Evolutionary conservation across 1,140 invertebrate genomes (phyloP), one percentile per base, ranked within the genome.

Genomic region (Calliphora vicina): DNA sequence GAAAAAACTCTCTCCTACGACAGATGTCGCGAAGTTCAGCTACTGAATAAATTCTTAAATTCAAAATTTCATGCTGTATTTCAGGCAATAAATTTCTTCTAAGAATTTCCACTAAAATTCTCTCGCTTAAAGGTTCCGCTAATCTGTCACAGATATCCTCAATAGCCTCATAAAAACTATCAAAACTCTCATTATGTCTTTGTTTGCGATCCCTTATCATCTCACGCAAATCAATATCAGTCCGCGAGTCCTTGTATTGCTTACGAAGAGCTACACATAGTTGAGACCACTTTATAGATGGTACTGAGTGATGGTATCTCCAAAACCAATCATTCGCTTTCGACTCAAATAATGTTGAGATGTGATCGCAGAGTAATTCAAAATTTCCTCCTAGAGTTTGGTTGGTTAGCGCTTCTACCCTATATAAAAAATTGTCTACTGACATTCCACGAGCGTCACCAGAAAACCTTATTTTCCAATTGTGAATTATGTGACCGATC

Each of bases 391-490:
- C 10, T 8, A 35, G 35, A 10, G 1, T 2, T 2, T 35, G 35
- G 35, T 35, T 35, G 35, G 35, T 35, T 35, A 35, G 10, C 10
- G 35, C 35, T 10, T 35, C 35, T 8, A 45, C 10, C 57, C 80
- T n/a, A 61, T 81, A 81, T 13, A 81, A 6, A 57, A 81, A 61
- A 25, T 20, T 35, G 13, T 81, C 45, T 9, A 81, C 50, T 13
- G 43, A 23, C 13, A 81, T 23, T 25, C 15, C 50, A 45, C 57
- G 20, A 9, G 13, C 15, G 12, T 12, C 25, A 0, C 45, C 80
- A 12, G 45, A 13, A 35, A 81, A 81, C 25, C 15, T 50, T 50
- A 81, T 17, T 20, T 81, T 42, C 80, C 80, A 81, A 57, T 81
- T 81, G 23, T 81, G 10, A 5, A 81, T 76, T 23, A 76, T 25